A percentile compares a stretch with the other conserved stretches of the same genome.
Conservation (phyloP, 1,140 invertebrate genomes). For the Vanessa atalanta region DNA sequence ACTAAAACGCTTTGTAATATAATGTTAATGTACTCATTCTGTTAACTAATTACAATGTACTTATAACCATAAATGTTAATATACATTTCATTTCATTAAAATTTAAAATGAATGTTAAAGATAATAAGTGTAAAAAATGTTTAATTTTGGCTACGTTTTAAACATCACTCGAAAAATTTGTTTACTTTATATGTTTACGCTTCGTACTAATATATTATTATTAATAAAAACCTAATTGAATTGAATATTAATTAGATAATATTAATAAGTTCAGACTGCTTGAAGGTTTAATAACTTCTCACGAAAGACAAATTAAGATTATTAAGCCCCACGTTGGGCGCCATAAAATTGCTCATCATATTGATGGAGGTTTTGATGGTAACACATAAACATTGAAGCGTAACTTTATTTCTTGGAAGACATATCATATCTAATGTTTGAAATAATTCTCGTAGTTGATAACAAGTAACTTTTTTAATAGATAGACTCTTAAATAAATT, state of each 20-base stretch:
- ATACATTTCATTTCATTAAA: too few species aligned
- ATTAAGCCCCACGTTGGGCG: constrained; percentile 56
- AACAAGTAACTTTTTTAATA: too few species aligned
- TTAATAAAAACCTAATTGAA: not conserved
- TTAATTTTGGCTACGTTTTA: too few species aligned
- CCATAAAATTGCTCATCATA: constrained; percentile 58
- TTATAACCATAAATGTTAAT: too few species aligned
- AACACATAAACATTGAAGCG: constrained; percentile 53
- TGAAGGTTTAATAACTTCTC: constrained; percentile 16
- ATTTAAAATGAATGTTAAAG: not conserved
- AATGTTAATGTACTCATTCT: not conserved
- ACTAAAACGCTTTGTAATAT: not conserved
- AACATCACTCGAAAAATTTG: too few species aligned
- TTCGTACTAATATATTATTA: too few species aligned
- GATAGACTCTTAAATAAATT: too few species aligned
- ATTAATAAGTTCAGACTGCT: not conserved
- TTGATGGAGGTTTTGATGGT: constrained; percentile 58
- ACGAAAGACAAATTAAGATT: constrained; percentile 55
- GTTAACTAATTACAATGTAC: too few species aligned
- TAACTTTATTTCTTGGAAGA: constrained; percentile 48
- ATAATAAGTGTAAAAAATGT: too few species aligned
- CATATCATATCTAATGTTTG: not conserved
- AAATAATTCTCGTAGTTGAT: not conserved
- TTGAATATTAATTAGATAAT: not conserved
- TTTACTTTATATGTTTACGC: too few species aligned